Evolutionary conservation across 2,113 vertebrate species (phyloP), one percentile per base, ranked within the genome.

Genomic region (Spheniscus mendiculus): DNA sequence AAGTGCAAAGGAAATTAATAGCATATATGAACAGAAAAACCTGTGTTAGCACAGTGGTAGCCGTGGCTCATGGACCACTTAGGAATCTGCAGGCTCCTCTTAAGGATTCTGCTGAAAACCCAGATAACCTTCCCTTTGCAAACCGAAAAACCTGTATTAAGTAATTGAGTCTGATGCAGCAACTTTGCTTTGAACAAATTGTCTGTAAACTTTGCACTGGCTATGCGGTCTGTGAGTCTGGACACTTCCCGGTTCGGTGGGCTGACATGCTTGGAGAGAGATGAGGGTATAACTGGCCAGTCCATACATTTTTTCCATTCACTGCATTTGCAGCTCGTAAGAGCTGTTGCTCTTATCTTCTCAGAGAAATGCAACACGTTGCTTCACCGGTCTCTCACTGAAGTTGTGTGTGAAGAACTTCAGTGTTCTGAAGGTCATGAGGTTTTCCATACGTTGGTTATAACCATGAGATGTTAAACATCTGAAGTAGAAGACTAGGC

Each of bases 211-310:
- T 62, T 12, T 27, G 16, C 7, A 0, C 6, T 27, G 40, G 49
- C 47, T 20, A 0, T 5, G 12, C 19, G 15, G 45, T 10, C 20
- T 29, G 9, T 27, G 4, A 16, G 29, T 5, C 20, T 8, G 14
- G 62, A 9, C 10, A 1, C 7, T 27, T 18, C 40, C 47, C 4
- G 0, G 45, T 15, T 47, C 72, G 16, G 10, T 3, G 32, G 61
- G 6, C 69, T 38, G 53, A 4, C 3, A 0, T 12, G 25, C 40
- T 55, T 1, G 1, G 27, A 29, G 53, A 9, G 29, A 10, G 16
- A 3, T 17, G 70, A 53, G 32, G 23, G 4, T 45, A 3, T 15
- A 38, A 25, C 21, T 11, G 47, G 8, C 29, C 14, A 1, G 19
- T 58, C 58, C 5, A 2, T 21, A 11, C 0, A 0, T 5, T 38